Base-by-base conservation (phyloP, 2,797 vertebrate species). In the Betta splendens region DNA sequence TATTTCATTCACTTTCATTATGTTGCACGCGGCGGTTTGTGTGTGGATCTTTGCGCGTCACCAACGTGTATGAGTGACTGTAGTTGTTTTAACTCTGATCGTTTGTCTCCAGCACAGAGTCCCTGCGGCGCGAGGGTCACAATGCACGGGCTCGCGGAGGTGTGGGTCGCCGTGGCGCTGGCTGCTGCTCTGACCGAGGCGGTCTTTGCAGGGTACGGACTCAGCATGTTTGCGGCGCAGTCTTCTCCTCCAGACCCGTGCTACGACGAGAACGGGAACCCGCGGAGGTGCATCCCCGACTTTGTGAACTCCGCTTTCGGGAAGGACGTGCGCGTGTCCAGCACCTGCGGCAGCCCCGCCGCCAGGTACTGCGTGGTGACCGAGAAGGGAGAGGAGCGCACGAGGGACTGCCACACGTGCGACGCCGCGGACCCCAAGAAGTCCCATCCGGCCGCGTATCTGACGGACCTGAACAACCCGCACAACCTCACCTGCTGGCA, bases 401-500 rank as follows among this genome's bases (percentile, higher is more conserved):
- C 92, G 72, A 85, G 96, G 80, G 93, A 94, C 73, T 99, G 98
- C 82, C 94, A 97, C 91, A 93, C 94, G 35, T 99, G 98, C 93
- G 96, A 99, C 87, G 90, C 94, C 26, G 87, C 84, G 1, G 98
- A 99, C 72, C 94, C 97, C 66, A 95, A 94, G 83, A 96, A 94
- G 80, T 89, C 92, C 38, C 98, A 93, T 64, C 96, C 98, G n/a
- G 92, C 96, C 12, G 88, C 97, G 36, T 98, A 97, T 64, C 80
- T 98, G 38, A 99, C 98, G 1, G 98, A 99, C 82, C 95, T 98
- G 75, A 98, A 99, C 94, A 99, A 99, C 85, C 97, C 98, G 7
- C 97, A 99, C 92, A 99, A 99, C 92, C 93, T 98, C 84, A 99
- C 97, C 35, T 99, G 98, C 88, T 99, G 98, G 98, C 97, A 97